Evolutionary conservation across 2,797 vertebrate species (phyloP), one percentile per base, ranked within the genome.

Genomic region (Lateolabrax maculatus): DNA sequence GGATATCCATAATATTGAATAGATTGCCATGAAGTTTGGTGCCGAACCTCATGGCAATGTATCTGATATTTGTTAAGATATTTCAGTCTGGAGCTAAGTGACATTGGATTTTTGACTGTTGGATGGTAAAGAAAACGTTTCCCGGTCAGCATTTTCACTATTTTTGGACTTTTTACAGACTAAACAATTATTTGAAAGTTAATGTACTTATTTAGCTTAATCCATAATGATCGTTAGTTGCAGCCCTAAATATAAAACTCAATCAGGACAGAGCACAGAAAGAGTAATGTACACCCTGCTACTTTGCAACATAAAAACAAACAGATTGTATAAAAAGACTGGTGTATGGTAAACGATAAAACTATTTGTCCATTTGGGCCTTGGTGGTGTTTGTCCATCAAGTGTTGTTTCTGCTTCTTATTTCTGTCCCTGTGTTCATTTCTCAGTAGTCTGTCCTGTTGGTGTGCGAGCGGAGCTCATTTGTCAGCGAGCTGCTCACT

Each of bases 401-500:
- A 60, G 11, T 39, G 16, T 29, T 23, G 34, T 83, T 75, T 27
- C 39, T 75, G 13, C 29, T 13, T 72, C 65, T 79, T 11, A 15
- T 52, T 77, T 46, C 25, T 72, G n/a, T 64, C 60, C 21, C 31
- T 23, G 19, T 29, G 23, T 53, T 81, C 29, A 57, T 65, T 81
- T 80, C 37, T 56, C 70, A 55, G 43, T 19, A 6, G 34, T 29
- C 12, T 16, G 12, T 69, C 66, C 52, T 27, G 5, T 31, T 49
- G 75, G 61, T 70, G 64, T 55, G 60, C 0, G 19, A 41, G 67
- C 48, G 37, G 36, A 70, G 52, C 58, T 88, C 81, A 67, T 91
- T 91, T 87, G 87, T 92, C 84, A 88, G 79, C 15, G 9, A 43
- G 71, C 69, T 16, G 63, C 68, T 85, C 81, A n/a, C 58, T 75